Percentiles rank a stretch among this genome's conserved stretches.
These are phyloP conservation scores for Protosalanx chinensis DNA, from an alignment of 2,797 vertebrate species.

Conservation along the genomic window DNA sequence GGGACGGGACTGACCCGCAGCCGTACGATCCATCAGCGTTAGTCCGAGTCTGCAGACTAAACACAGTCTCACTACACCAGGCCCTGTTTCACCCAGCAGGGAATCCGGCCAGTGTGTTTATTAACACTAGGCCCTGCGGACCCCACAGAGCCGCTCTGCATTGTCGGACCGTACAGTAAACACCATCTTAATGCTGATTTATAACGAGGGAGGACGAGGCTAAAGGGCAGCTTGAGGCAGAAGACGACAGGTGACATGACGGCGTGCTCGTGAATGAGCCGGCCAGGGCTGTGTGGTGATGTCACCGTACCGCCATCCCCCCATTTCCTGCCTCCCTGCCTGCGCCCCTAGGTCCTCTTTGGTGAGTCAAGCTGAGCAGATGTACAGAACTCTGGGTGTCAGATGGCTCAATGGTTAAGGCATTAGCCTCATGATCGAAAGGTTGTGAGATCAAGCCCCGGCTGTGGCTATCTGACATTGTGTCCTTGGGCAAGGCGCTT, in stretches of 20 bases:
- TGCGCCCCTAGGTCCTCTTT: not conserved
- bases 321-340: too few relatives aligned
- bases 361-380: constrained; percentile 26
- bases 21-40: constrained; percentile 78
- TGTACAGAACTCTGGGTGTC: too few relatives aligned
- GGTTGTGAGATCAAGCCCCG: too few relatives aligned
- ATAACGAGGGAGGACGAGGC: constrained; percentile 46
- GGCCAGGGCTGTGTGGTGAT: not conserved
- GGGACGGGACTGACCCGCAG: constrained; percentile 67
- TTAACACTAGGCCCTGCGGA: constrained; percentile 70
- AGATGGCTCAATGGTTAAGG: too few relatives aligned
- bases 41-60: constrained; percentile 79
- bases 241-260: constrained; percentile 55
- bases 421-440: too few relatives aligned
- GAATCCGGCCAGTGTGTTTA: constrained; percentile 72
- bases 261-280: too few relatives aligned
- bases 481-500: too few relatives aligned
- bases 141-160: constrained; percentile 51
- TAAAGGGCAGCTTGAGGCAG: constrained; percentile 39
- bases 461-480: too few relatives aligned
- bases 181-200: constrained; percentile 53
- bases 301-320: not conserved
- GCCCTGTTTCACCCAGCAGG: constrained; percentile 57
- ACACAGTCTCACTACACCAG: constrained; percentile 78
- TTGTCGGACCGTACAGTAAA: constrained; percentile 56